Evolutionary conservation across 2,888 invertebrate genomes (phyloP).

Genomic region (Troilus luridus): DNA sequence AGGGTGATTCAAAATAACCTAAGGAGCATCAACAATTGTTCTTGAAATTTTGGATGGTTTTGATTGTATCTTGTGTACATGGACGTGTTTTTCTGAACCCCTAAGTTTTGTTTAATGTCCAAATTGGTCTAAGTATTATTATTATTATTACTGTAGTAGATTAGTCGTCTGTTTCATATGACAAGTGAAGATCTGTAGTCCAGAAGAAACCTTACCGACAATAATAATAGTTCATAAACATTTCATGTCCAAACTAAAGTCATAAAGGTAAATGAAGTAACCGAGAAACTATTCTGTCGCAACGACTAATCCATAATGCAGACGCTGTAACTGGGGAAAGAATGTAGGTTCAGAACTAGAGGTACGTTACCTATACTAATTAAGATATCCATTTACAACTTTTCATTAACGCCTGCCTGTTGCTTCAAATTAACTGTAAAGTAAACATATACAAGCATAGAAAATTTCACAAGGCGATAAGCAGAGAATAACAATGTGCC

Average conservation of each 20-base stretch:
- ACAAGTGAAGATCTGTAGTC: no score
- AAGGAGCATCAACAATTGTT: no score
- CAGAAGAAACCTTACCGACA: no score
- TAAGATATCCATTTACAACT: background rate
- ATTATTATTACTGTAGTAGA: no score
- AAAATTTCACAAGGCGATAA: background rate
- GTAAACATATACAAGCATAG: background rate
- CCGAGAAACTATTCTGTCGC: background rate
- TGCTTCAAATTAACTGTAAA: background rate
- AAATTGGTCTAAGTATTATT: no score
- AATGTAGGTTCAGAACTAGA: background rate
- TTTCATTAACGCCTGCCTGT: background rate
- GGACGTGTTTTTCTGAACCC: no score
- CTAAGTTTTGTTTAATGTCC: no score
- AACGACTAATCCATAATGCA: background rate
- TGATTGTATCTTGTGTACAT: no score
- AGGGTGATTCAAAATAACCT: no score
- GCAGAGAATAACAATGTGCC: background rate
- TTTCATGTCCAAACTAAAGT: background rate
- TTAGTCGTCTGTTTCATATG: no score
- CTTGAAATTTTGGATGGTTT: no score
- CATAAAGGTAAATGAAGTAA: background rate
- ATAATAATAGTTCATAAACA: no score
- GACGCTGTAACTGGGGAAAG: background rate
- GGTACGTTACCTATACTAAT: background rate